Conservation (phyloP, 2,113 vertebrate species). For the Rhodinocichla rosea region DNA sequence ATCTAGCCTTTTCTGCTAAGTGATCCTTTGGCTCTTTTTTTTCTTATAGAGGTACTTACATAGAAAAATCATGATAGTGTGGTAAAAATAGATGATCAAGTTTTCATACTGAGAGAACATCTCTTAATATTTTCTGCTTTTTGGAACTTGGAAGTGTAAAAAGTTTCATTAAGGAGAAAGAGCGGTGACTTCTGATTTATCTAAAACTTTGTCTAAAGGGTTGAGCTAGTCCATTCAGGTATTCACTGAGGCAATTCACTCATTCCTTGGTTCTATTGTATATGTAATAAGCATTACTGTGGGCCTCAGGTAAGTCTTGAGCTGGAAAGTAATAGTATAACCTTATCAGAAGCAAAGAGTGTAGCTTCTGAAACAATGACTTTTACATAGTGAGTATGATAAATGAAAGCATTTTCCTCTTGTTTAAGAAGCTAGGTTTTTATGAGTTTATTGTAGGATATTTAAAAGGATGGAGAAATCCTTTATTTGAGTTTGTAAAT, state of each 20-base stretch:
- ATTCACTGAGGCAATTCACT: not conserved
- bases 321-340: constrained; percentile 1
- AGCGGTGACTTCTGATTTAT: not conserved
- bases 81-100: not conserved
- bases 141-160: not conserved
- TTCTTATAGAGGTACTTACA: not conserved
- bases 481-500: constrained; percentile 53
- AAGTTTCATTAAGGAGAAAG: not conserved
- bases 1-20: not conserved
- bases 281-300: constrained; percentile 21
- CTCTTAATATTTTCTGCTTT: not conserved
- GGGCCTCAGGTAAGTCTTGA: constrained; percentile 29
- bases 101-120: not conserved
- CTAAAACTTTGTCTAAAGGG: not conserved
- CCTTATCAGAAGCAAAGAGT: constrained; percentile 24
- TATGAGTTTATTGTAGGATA: constrained; percentile 46
- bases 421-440: constrained; percentile 39
- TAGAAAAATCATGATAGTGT: not conserved
- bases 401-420: constrained; percentile 23
- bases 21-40: not conserved
- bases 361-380: not conserved
- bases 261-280: constrained; percentile 1
- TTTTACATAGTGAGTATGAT: constrained; percentile 16
- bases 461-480: constrained; percentile 24
- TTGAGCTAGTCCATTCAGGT: not conserved